A percentile compares a stretch with the other conserved stretches of the same genome.
These are phyloP conservation scores for Arrhopalites spinosus DNA, from an alignment of 2,888 invertebrate genomes.

Conservation along the genomic window DNA sequence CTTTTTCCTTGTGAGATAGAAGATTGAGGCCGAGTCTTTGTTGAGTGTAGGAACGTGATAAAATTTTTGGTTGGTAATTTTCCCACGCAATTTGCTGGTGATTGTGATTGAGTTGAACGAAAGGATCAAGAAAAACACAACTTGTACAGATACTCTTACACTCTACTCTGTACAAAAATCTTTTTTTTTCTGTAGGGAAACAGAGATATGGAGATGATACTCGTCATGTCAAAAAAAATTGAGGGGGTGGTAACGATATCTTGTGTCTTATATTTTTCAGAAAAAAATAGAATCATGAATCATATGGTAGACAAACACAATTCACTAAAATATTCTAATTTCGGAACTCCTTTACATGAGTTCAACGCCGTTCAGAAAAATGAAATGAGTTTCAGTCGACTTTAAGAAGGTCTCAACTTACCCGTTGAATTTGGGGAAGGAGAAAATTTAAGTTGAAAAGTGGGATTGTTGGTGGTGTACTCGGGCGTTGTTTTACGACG, in stretches of 20 bases:
- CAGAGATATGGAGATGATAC: neutral
- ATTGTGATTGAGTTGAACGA: constrained; percentile 41
- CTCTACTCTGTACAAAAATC: neutral
- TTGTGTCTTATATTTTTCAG: no score
- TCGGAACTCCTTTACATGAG: no score
- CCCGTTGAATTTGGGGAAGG: constrained; percentile 50
- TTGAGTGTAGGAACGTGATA: constrained; percentile 50
- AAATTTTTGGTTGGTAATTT: constrained; percentile 54
- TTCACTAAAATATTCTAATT: no score
- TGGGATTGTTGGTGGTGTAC: constrained; percentile 41
- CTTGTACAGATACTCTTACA: neutral
- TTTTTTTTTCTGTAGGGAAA: neutral
- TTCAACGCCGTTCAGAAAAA: no score
- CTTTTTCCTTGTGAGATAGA: no score
- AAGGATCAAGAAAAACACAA: neutral
- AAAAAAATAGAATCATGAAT: no score
- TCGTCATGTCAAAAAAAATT: neutral
- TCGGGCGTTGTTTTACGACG: constrained; percentile 47
- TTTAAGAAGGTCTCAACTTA: constrained; percentile 42
- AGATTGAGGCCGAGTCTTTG: neutral
- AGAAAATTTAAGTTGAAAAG: constrained; percentile 53
- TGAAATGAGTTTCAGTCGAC: no score
- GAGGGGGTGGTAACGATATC: neutral
- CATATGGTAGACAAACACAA: no score
- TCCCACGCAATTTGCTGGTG: constrained; percentile 56